Evolutionary conservation across 2,797 vertebrate species (phyloP), one percentile per base, ranked within the genome.

Genomic region (Myotis pilosus): DNA sequence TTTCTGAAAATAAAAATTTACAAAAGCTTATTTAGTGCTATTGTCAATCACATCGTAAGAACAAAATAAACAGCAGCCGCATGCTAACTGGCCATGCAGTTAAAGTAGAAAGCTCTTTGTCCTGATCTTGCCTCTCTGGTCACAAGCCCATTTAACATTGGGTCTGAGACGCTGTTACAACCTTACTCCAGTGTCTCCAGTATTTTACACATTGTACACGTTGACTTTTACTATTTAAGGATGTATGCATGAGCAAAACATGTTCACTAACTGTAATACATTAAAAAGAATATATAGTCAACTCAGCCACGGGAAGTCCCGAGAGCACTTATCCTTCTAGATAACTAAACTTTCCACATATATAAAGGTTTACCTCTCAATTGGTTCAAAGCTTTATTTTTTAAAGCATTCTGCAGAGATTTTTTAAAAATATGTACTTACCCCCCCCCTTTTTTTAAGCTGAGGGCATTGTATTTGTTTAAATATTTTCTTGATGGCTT

Each of bases 1-100:
- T 98, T 99, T 98, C 98, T 98, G 92, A 93, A 98, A 98, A 41
- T 94, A 98, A 88, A 98, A 95, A 94, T 94, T 60, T 96, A 90
- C 62, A 97, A 95, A 96, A 47, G 75, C 9, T 95, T 92, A 89
- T 0, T 6, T 60, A 49, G 91, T 95, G 90, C 66, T 81, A 36
- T 89, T 64, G 90, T 95, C 85, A 96, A 64, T 87, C n/a, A 85
- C 16, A n/a, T 41, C 33, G 41, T 87, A 64, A 81, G 89, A 83
- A 92, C 87, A 93, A 22, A 81, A 89, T 15, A 93, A 79, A 47
- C 7, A 72, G n/a, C 13, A 93, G 81, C 6, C 64, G 15, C 16
- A 6, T 16, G 15, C 33, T 36, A 41, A 44, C 8, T 15, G 3
- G 81, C 36, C 87, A 86, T 88, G 93, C 76, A 16, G 62, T 86